Base-by-base conservation (phyloP, 1,140 invertebrate genomes). In the Eurytemora carolleeae region DNA sequence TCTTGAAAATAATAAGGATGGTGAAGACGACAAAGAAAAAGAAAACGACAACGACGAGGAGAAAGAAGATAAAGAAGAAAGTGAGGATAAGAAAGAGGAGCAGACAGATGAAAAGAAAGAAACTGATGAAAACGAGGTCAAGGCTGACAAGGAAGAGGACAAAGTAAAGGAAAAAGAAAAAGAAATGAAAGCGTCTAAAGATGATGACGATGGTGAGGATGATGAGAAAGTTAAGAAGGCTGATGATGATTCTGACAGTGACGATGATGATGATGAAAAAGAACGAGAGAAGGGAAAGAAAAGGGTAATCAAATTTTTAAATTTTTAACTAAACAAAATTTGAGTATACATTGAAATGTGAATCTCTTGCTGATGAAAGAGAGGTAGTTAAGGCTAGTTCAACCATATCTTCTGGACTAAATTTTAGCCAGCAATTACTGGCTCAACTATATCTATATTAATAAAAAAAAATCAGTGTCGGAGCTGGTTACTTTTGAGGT, bases 71-170 rank as follows among this genome's bases (percentile, higher is more conserved):
- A 64, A 66, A 65, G 71, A 72, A 76, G 76, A 79, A 12, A 59
- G 53, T 18, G 24, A 61, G 22, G 54, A 44, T 55, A 57, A 63
- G 25, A 69, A 75, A n/a, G 72, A 73, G 61, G 70, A 69, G 31
- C 73, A 70, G 23, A 71, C 72, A 65, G 70, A 69, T 44, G 69
- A 71, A 7, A 73, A 72, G 63, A 70, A 72, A 19, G 70, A 71
- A 57, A 72, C 74, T 31, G 73, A 76, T 57, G 71, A 74, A 58
- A 71, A 70, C 59, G 70, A 70, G 16, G 57, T 61, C 18, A 57
- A 24, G 2, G 22, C 55, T 23, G 20, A 52, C 24, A 67, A 66
- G 3, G 70, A 70, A 19, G 69, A 69, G 2, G 61, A 71, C 23
- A 70, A 72, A 19, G 70, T 73, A 17, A 69, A 73, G 3, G 68